Evolutionary conservation across 2,797 vertebrate species (phyloP).

Genomic region (Argyrosomus regius): DNA sequence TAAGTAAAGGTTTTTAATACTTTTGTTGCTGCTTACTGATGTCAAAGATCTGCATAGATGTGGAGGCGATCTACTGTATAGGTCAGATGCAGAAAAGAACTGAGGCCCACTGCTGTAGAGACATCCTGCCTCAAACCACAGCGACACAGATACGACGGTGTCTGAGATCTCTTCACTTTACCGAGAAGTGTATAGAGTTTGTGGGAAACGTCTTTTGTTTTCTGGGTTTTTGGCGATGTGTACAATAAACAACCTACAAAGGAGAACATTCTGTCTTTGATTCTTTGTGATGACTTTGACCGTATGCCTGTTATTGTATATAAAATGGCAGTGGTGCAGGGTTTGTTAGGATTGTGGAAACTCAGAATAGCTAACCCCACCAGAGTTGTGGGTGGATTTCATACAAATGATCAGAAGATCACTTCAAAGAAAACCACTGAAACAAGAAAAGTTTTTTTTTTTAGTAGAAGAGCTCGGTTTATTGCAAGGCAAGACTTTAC

Average conservation of each 20-base stretch:
- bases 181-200: background rate
- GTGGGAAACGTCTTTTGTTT: background rate
- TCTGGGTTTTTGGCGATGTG: background rate
- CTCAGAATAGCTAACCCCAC: background rate
- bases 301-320: too few relatives aligned
- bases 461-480: background rate
- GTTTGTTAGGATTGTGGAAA: background rate
- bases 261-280: background rate
- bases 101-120: background rate
- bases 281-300: background rate
- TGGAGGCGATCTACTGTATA: background rate
- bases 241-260: constrained; percentile 4
- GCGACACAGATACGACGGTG: background rate
- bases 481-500: constrained; percentile 1
- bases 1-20: background rate
- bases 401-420: background rate
- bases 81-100: background rate
- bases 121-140: constrained; percentile 20
- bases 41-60: background rate
- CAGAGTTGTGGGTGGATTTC: background rate
- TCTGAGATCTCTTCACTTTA: background rate
- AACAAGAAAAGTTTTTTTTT: background rate
- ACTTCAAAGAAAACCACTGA: background rate
- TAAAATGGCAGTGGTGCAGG: background rate
- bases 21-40: background rate